Percentiles rank a stretch among this genome's conserved stretches.
Evolutionary conservation across 2,113 vertebrate species (phyloP).

Genomic region (Bungarus multicinctus): DNA sequence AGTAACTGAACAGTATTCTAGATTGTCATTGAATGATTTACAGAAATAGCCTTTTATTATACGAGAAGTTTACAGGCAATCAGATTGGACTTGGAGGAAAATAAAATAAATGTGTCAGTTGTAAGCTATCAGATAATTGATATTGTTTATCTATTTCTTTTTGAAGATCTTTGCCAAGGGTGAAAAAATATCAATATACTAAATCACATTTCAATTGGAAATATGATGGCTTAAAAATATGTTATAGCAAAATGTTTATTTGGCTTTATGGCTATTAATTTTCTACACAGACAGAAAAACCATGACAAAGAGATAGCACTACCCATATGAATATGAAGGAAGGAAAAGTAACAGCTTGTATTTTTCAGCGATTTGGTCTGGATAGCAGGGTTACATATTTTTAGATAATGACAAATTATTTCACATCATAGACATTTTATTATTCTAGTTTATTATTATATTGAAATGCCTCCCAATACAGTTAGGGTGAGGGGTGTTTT

Average conservation of each 20-base stretch:
- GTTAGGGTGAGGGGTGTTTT: background rate
- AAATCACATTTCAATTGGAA: conserved; percentile 54
- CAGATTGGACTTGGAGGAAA: conserved; percentile 27
- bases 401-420: background rate
- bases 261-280: conserved; percentile 33
- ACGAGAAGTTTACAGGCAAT: conserved; percentile 44
- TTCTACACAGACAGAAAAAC: conserved; percentile 12
- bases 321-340: background rate
- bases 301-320: background rate
- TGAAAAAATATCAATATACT: conserved; percentile 57
- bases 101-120: conserved; percentile 55
- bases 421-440: background rate
- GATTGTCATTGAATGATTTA: conserved; percentile 62
- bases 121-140: conserved; percentile 60
- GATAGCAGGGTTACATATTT: background rate
- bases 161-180: conserved; percentile 49
- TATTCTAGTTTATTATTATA: background rate
- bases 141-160: conserved; percentile 53
- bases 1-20: conserved; percentile 60
- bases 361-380: background rate
- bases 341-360: background rate
- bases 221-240: conserved; percentile 49
- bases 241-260: conserved; percentile 52
- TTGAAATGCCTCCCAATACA: background rate
- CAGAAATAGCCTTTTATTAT: conserved; percentile 60